phyloP scores from a whole-genome alignment of 2,797 vertebrate species.

The Tapera naevia region DNA sequence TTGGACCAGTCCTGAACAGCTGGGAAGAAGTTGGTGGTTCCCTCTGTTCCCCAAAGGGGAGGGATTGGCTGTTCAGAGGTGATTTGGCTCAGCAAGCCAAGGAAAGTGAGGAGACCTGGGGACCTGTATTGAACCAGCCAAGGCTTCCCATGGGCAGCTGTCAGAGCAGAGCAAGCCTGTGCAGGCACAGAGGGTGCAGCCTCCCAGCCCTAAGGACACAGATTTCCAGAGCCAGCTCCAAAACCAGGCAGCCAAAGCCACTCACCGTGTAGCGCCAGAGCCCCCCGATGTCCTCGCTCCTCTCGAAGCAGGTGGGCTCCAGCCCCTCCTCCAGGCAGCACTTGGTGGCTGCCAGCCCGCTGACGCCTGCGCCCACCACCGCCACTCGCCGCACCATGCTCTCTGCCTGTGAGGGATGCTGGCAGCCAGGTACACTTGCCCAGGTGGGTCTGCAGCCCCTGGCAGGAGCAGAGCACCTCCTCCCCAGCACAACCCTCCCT shows the following conservation, averaged over 20 bases:
- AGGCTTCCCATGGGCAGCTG: neutral
- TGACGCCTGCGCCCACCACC: slow-evolving; percentile 77
- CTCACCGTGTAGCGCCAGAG: slow-evolving; percentile 83
- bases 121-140: neutral
- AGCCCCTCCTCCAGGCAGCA: slow-evolving; percentile 83
- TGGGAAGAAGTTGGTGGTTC: neutral
- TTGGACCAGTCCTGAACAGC: accelerated
- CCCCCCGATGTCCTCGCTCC: slow-evolving; percentile 80
- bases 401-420: neutral
- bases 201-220: neutral
- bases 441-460: neutral
- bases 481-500: neutral
- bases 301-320: slow-evolving; percentile 84
- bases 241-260: neutral
- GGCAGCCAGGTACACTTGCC: accelerated
- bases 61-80: neutral
- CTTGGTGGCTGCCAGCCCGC: slow-evolving; percentile 78
- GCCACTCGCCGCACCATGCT: slow-evolving; percentile 66
- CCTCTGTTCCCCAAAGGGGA: neutral
- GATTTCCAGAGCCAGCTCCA: neutral
- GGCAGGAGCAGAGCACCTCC: neutral
- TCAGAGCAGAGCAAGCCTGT: neutral
- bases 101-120: neutral
- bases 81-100: neutral
- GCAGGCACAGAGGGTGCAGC: neutral